phyloP scores from a whole-genome alignment of 2,888 invertebrate genomes.

The Erebia aethiops region DNA sequence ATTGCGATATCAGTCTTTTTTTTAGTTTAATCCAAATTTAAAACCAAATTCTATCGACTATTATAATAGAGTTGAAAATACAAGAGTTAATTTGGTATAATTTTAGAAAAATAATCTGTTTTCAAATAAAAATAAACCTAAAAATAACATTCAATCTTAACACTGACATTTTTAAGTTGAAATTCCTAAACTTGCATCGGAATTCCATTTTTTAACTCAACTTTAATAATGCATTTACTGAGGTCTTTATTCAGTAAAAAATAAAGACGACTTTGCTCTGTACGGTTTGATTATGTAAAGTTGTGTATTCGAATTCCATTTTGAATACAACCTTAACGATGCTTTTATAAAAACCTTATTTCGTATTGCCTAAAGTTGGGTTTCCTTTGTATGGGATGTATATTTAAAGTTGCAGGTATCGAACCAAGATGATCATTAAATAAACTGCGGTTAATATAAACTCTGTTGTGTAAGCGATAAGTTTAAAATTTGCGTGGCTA shows the following conservation, averaged over 20 bases:
- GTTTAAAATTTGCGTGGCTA: slow-evolving; percentile 23
- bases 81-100: neutral
- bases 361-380: neutral
- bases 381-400: neutral
- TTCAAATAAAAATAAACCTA: neutral
- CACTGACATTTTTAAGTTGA: slow-evolving; percentile 19
- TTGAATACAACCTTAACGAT: neutral
- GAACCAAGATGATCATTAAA: slow-evolving; percentile 12
- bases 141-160: slow-evolving; percentile 21
- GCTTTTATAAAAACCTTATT: neutral
- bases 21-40: too few relatives aligned
- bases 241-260: neutral
- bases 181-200: slow-evolving; percentile 19
- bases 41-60: neutral
- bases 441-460: neutral
- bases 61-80: neutral
- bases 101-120: slow-evolving; percentile 9
- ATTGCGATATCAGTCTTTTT: too few relatives aligned
- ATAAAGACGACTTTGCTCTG: slow-evolving; percentile 15
- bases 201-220: slow-evolving; percentile 10
- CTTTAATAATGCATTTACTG: neutral
- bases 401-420: slow-evolving; percentile 1
- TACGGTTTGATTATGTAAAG: neutral
- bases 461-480: neutral
- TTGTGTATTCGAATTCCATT: slow-evolving; percentile 21